A percentile compares a stretch with the other conserved stretches of the same genome.
These are phyloP conservation scores for Drosophila anomalipes DNA, from an alignment of 2,888 invertebrate species.

Conservation along the genomic window DNA sequence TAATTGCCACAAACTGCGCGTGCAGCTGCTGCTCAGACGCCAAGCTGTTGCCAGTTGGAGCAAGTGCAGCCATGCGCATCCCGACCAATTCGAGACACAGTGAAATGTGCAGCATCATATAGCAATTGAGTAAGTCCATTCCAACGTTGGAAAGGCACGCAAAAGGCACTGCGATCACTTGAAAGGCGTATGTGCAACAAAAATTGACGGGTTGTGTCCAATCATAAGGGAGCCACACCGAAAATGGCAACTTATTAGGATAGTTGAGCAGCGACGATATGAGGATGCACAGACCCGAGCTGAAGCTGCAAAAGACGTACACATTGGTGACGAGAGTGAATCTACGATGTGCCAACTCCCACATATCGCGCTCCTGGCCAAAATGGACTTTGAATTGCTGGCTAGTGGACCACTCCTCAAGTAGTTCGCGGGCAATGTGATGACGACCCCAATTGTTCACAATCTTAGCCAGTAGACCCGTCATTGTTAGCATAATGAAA, in stretches of 20 bases:
- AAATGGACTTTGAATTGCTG: conserved; percentile 20
- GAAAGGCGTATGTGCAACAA: conserved; percentile 46
- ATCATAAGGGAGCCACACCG: conserved; percentile 58
- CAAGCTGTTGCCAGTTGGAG: neutral
- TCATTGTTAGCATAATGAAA: conserved; percentile 47
- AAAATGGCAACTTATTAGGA: conserved; percentile 55
- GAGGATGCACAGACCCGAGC: conserved; percentile 34
- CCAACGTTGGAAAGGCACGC: conserved; percentile 41
- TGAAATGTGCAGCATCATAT: conserved; percentile 57
- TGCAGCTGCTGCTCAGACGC: conserved; percentile 20
- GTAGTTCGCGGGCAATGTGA: conserved; percentile 31
- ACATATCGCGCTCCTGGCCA: conserved; percentile 41
- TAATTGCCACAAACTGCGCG: conserved; percentile 31
- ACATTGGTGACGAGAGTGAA: conserved; percentile 20
- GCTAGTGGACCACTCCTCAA: conserved; percentile 49
- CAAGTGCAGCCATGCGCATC: conserved; percentile 38
- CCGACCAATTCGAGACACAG: conserved; percentile 54
- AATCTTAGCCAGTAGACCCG: conserved; percentile 42
- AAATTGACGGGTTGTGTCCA: conserved; percentile 29
- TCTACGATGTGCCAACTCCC: conserved; percentile 36
- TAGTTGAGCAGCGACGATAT: conserved; percentile 36
- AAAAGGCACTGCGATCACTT: conserved; percentile 30
- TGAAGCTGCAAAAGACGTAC: conserved; percentile 43
- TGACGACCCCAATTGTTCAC: conserved; percentile 49
- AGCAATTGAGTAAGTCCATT: conserved; percentile 55